Percentiles rank a stretch among this genome's conserved stretches.
phyloP scores from a whole-genome alignment of 2,888 invertebrate species.

The Limenitis camilla region DNA sequence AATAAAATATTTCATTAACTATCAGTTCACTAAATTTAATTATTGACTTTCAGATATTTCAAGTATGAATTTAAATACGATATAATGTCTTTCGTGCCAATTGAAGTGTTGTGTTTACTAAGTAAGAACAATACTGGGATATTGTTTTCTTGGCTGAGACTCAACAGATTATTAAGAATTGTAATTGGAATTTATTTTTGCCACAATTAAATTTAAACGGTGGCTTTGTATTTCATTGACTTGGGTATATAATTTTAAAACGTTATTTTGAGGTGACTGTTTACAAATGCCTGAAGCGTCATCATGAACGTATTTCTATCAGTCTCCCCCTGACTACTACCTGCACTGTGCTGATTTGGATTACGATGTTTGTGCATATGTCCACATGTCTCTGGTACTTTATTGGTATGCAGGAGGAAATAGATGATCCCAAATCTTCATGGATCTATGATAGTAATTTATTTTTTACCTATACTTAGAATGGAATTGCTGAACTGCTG shows the following conservation, averaged over 20 bases:
- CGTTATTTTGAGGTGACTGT: slow-evolving; percentile 40
- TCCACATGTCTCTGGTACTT: slow-evolving; percentile 51
- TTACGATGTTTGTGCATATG: slow-evolving; percentile 48
- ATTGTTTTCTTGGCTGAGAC: slow-evolving; percentile 43
- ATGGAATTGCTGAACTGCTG: too few relatives aligned
- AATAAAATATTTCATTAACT: too few relatives aligned
- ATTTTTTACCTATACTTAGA: too few relatives aligned
- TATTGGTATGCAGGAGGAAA: slow-evolving; percentile 42
- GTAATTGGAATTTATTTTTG: slow-evolving; percentile 18
- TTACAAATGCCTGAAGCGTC: slow-evolving; percentile 39
- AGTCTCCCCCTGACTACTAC: slow-evolving; percentile 43
- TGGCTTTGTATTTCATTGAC: slow-evolving; percentile 13
- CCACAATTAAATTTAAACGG: too few relatives aligned
- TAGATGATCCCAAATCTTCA: slow-evolving; percentile 32
- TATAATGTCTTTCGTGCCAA: slow-evolving; percentile 43
- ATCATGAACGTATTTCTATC: slow-evolving; percentile 39
- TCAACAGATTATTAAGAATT: slow-evolving; percentile 46
- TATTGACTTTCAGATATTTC: slow-evolving; percentile 39
- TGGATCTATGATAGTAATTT: slow-evolving; percentile 44
- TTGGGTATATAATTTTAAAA: neutral
- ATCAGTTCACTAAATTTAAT: neutral
- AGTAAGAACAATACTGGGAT: slow-evolving; percentile 26
- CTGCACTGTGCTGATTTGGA: slow-evolving; percentile 48
- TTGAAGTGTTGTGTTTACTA: slow-evolving; percentile 39
- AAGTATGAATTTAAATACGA: slow-evolving; percentile 46